Conservation (phyloP, 2,113 vertebrate genomes). For the Diadophis punctatus region DNA sequence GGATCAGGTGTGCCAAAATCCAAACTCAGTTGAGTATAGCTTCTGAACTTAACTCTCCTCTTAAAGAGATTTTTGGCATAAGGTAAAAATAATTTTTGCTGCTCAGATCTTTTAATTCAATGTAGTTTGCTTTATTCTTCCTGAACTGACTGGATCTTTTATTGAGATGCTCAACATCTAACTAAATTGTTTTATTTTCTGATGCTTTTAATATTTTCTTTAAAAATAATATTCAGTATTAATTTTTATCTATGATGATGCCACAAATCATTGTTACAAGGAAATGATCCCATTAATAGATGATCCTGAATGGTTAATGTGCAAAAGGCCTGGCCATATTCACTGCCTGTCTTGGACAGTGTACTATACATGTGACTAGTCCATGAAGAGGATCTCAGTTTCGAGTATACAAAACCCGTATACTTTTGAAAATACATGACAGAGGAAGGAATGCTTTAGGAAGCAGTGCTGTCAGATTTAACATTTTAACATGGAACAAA, state of each 20-base stretch:
- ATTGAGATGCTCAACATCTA: not conserved
- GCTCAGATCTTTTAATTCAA: not conserved
- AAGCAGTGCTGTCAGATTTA: not conserved
- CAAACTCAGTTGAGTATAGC: not conserved
- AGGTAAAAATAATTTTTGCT: not conserved
- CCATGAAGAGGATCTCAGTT: not conserved
- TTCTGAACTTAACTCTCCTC: not conserved
- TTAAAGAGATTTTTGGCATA: not conserved
- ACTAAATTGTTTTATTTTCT: not conserved
- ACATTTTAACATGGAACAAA: not conserved
- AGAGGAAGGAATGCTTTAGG: not conserved
- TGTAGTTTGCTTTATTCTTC: not conserved
- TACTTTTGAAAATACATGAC: not conserved
- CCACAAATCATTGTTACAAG: not conserved
- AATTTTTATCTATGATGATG: not conserved
- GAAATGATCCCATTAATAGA: not conserved
- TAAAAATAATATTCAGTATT: too few relatives aligned
- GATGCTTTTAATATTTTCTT: not conserved
- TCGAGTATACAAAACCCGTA: not conserved
- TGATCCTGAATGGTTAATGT: not conserved
- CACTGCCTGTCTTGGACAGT: not conserved
- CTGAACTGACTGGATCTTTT: not conserved
- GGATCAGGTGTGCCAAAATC: not conserved
- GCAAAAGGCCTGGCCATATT: not conserved
- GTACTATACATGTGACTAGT: not conserved